Conservation (phyloP, 2,888 invertebrate species). For the Drosophila greeni region DNA sequence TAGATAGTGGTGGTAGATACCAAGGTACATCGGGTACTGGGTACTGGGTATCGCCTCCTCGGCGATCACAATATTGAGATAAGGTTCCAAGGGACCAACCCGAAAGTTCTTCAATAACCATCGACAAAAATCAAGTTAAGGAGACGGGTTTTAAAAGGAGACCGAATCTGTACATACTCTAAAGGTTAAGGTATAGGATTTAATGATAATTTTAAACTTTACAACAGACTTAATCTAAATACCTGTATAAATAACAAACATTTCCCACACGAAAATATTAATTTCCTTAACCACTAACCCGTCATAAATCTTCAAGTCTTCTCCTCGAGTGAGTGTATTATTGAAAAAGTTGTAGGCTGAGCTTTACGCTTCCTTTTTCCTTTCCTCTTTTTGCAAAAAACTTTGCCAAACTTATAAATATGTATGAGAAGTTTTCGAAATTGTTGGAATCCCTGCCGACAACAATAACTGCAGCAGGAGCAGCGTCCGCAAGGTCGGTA, state of each 20-base stretch:
- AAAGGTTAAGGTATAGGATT: background rate
- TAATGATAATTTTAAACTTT: too few species aligned
- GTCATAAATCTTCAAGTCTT: background rate
- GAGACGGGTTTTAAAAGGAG: background rate
- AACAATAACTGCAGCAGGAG: constrained; percentile 39
- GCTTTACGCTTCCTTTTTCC: constrained; percentile 51
- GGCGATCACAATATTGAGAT: constrained; percentile 76
- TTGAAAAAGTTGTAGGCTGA: constrained; percentile 58
- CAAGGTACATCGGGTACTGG: background rate
- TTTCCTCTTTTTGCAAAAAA: constrained; percentile 48
- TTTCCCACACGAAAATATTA: background rate
- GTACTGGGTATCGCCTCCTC: constrained; percentile 10
- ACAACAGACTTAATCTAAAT: too few species aligned
- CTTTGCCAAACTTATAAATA: constrained; percentile 76
- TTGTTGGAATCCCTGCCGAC: constrained; percentile 77
- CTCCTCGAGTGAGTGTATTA: constrained; percentile 36
- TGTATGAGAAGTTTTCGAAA: constrained; percentile 76
- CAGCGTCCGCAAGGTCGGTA: constrained; percentile 69
- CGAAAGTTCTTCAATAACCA: constrained; percentile 26
- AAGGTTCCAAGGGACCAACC: constrained; percentile 53
- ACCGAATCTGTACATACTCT: constrained; percentile 6
- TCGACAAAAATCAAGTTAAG: constrained; percentile 7
- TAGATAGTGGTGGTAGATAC: constrained; percentile 2
- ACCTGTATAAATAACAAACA: background rate
- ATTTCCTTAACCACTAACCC: too few species aligned